A percentile compares a stretch with the other conserved stretches of the same genome.
These are phyloP conservation scores for Coptodon bakossiorum DNA, from an alignment of 2,113 vertebrate genomes.

Conservation along the genomic window DNA sequence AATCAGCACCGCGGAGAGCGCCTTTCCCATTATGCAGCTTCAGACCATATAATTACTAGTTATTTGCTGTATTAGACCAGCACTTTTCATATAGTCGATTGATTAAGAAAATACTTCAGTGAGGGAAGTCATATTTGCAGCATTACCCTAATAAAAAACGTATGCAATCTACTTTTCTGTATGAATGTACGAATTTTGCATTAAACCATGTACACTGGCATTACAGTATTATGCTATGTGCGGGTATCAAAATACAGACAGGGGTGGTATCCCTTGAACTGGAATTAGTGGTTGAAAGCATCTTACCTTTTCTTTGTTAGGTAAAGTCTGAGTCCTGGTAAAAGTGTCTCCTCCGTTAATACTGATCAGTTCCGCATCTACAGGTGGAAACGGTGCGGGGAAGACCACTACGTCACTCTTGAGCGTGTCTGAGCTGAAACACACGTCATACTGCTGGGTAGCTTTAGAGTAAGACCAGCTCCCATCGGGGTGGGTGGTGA, in stretches of 20 bases:
- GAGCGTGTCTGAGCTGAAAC: not conserved
- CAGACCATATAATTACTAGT: not conserved
- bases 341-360: constrained; percentile 7
- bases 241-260: not conserved
- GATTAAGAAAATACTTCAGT: not conserved
- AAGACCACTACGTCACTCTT: not conserved
- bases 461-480: constrained; percentile 1
- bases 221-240: not conserved
- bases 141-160: not conserved
- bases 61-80: not conserved
- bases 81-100: not conserved
- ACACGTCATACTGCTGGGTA: not conserved
- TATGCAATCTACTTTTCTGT: not conserved
- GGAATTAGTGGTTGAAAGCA: not conserved
- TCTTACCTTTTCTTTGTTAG: constrained; percentile 54
- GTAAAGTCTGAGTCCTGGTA: constrained; percentile 48
- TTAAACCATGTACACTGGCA: not conserved
- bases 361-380: fast-evolving
- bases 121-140: not conserved
- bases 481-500: not conserved
- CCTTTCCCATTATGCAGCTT: not conserved
- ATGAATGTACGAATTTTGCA: not conserved
- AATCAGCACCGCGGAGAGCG: constrained; percentile 15
- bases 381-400: not conserved
- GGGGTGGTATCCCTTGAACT: not conserved